Percentiles rank a stretch among this genome's conserved stretches.
Evolutionary conservation across 53 echinoderm and acorn worm species (phyloP).

Genomic region (Patiria pectinifera): DNA sequence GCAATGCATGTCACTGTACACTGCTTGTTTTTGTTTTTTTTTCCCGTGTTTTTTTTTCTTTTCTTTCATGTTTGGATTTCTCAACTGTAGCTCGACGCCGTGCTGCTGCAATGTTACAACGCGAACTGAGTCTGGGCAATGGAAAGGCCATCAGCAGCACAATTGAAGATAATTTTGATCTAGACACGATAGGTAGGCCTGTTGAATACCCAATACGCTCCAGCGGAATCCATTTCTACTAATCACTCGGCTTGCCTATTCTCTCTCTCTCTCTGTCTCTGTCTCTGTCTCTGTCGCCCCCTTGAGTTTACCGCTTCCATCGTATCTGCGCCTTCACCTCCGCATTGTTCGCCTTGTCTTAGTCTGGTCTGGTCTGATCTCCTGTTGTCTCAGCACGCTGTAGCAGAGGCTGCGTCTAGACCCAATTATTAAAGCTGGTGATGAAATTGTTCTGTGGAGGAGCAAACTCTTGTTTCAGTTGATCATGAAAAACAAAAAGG

Average conservation of each 20-base stretch:
- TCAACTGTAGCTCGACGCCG: slow-evolving; percentile 80
- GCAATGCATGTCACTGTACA: slow-evolving; percentile 54
- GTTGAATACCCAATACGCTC: neutral
- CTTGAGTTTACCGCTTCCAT: slow-evolving; percentile 13
- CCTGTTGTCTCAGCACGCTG: neutral
- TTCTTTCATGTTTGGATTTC: slow-evolving; percentile 29
- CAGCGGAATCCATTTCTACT: neutral
- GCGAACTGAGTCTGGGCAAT: slow-evolving; percentile 77
- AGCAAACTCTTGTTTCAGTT: no score
- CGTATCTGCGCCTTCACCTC: neutral
- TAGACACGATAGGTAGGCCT: slow-evolving; percentile 53
- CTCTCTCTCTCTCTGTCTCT: slow-evolving; percentile 17
- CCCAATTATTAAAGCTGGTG: neutral
- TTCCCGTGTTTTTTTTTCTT: slow-evolving; percentile 7
- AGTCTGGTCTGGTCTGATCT: neutral
- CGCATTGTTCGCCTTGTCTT: neutral
- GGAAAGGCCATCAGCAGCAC: slow-evolving; percentile 48
- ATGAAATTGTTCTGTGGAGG: no score
- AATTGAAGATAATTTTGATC: slow-evolving; percentile 67
- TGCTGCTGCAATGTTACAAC: slow-evolving; percentile 73
- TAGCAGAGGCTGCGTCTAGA: slow-evolving; percentile 11
- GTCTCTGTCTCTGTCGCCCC: neutral
- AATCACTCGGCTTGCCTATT: neutral
- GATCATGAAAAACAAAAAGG: no score
- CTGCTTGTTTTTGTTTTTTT: slow-evolving; percentile 38